phyloP scores from a whole-genome alignment of 2,797 vertebrate species.

The Buceros bicornis region DNA sequence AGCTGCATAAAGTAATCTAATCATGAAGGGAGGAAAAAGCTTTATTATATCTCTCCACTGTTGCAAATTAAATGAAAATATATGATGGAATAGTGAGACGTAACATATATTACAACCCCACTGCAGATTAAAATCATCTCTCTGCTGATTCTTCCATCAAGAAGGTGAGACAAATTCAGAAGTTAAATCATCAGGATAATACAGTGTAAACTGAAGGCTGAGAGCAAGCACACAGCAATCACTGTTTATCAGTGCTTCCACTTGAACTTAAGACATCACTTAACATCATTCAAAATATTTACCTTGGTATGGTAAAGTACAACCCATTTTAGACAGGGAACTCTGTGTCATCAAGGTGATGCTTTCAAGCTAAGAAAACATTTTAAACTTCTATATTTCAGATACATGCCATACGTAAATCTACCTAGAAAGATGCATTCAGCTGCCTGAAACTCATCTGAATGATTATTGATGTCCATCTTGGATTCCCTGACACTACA shows the following conservation, averaged over 20 bases:
- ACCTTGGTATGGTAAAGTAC: neutral
- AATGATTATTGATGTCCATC: neutral
- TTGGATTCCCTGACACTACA: neutral
- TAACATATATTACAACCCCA: neutral
- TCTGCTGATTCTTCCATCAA: neutral
- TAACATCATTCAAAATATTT: neutral
- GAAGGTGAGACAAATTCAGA: neutral
- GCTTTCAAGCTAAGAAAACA: neutral
- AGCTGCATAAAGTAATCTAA: constrained; percentile 22
- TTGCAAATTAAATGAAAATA: constrained; percentile 9
- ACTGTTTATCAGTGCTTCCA: neutral
- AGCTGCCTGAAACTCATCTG: neutral
- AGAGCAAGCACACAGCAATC: neutral
- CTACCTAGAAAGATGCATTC: neutral
- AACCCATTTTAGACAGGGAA: neutral
- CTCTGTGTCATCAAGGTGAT: neutral
- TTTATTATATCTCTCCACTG: neutral
- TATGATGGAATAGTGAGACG: neutral
- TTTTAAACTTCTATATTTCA: neutral
- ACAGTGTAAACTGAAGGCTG: neutral
- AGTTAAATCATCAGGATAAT: neutral
- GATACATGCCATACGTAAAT: neutral
- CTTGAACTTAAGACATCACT: neutral
- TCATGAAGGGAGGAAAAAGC: neutral
- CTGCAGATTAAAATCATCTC: neutral